A percentile compares a stretch with the other conserved stretches of the same genome.
phyloP scores from a whole-genome alignment of 1,140 invertebrate species.

The Paraescarpia echinospica region DNA sequence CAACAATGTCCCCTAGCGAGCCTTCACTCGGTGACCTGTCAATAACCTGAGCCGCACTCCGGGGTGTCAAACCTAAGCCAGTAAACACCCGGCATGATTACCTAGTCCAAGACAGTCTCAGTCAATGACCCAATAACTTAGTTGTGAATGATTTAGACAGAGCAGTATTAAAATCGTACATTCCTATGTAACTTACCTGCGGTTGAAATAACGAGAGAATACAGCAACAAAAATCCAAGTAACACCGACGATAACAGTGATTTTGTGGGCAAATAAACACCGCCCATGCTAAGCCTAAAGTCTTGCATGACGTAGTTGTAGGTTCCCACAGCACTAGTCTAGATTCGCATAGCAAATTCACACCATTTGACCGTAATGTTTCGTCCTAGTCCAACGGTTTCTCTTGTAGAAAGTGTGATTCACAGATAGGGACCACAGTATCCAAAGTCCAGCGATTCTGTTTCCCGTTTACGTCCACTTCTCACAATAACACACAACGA shows the following conservation, averaged over 20 bases:
- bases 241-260: neutral
- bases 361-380: neutral
- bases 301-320: neutral
- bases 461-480: conserved; percentile 27
- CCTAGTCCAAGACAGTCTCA: neutral
- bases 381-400: neutral
- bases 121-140: neutral
- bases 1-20: neutral
- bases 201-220: neutral
- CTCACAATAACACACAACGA: conserved; percentile 38
- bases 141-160: neutral
- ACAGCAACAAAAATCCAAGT: neutral
- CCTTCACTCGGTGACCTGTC: neutral
- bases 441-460: neutral
- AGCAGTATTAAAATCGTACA: neutral
- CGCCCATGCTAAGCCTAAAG: neutral
- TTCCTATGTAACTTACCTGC: neutral
- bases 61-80: neutral
- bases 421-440: neutral
- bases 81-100: neutral
- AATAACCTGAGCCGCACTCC: neutral
- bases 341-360: neutral
- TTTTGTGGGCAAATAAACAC: neutral
- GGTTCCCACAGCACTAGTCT: too few relatives aligned
- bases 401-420: neutral